These are phyloP conservation scores for Andrena marginata DNA, from an alignment of 2,888 invertebrate species.

Conservation along the genomic window DNA sequence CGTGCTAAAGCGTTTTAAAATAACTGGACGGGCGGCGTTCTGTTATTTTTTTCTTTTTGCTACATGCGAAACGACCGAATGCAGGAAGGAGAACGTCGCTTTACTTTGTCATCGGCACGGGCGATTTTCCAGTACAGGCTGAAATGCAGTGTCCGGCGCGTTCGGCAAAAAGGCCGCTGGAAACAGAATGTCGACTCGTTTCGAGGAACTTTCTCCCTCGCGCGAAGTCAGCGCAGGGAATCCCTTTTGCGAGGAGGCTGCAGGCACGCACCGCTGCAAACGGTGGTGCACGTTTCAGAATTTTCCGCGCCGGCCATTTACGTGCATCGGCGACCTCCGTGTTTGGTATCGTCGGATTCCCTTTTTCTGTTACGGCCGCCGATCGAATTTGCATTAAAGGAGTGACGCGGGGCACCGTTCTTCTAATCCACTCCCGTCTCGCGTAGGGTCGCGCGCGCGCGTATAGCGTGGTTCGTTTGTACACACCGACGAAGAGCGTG, in stretches of 20 bases:
- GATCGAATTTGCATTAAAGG: slow-evolving; percentile 60
- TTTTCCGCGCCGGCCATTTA: slow-evolving; percentile 56
- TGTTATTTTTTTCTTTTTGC: no score
- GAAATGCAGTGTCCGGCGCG: neutral
- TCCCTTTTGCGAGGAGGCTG: slow-evolving; percentile 41
- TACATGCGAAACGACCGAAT: no score
- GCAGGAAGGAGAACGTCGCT: no score
- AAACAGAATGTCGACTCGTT: slow-evolving; percentile 44
- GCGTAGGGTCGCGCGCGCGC: slow-evolving; percentile 11
- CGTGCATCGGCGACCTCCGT: slow-evolving; percentile 44
- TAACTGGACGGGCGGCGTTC: neutral
- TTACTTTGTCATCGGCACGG: neutral
- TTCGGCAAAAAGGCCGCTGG: slow-evolving; percentile 2
- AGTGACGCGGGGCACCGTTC: slow-evolving; percentile 50
- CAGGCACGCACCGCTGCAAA: slow-evolving; percentile 3
- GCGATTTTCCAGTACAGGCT: neutral
- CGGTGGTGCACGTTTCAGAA: slow-evolving; percentile 35
- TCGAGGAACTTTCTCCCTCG: slow-evolving; percentile 51
- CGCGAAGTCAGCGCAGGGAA: slow-evolving; percentile 19
- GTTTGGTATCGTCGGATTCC: slow-evolving; percentile 57
- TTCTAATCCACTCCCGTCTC: slow-evolving; percentile 55
- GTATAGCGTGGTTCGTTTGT: neutral
- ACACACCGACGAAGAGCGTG: slow-evolving; percentile 8
- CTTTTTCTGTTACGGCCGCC: slow-evolving; percentile 47
- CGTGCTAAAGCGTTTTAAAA: neutral